Conservation (phyloP, 2,113 vertebrate genomes). For the Leiothrix lutea region DNA sequence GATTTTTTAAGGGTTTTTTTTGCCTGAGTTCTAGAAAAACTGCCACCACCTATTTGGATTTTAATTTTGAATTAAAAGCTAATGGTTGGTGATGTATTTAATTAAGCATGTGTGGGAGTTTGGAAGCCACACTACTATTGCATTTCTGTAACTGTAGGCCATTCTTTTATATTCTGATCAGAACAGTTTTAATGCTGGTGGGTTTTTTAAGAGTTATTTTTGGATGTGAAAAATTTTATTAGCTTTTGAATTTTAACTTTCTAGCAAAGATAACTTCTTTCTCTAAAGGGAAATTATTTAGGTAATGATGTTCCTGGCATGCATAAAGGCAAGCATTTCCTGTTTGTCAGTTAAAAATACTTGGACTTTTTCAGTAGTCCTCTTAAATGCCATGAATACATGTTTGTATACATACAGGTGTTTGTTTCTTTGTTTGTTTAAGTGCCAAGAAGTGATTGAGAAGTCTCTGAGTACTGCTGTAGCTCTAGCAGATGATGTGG, state of each 20-base stretch:
- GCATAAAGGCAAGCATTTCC: background rate
- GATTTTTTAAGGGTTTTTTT: background rate
- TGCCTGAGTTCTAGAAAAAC: background rate
- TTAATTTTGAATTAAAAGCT: background rate
- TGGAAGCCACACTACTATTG: background rate
- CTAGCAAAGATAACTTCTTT: background rate
- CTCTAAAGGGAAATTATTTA: background rate
- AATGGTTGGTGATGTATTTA: background rate
- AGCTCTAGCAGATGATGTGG: constrained; percentile 87
- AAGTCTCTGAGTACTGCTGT: constrained; percentile 79
- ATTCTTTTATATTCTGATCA: background rate
- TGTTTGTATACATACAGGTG: background rate
- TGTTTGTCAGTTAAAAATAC: background rate
- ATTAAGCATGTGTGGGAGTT: background rate
- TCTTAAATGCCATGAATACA: background rate
- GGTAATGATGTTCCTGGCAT: background rate
- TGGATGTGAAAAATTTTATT: background rate
- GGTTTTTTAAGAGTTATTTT: background rate
- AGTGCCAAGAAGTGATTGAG: constrained; percentile 89
- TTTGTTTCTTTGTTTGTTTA: background rate
- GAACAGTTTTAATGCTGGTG: background rate
- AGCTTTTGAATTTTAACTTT: background rate
- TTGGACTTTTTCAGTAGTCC: background rate
- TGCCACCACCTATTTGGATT: background rate
- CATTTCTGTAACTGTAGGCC: background rate